Base-by-base conservation (phyloP, 2,113 vertebrate genomes). In the Candoia aspera region DNA sequence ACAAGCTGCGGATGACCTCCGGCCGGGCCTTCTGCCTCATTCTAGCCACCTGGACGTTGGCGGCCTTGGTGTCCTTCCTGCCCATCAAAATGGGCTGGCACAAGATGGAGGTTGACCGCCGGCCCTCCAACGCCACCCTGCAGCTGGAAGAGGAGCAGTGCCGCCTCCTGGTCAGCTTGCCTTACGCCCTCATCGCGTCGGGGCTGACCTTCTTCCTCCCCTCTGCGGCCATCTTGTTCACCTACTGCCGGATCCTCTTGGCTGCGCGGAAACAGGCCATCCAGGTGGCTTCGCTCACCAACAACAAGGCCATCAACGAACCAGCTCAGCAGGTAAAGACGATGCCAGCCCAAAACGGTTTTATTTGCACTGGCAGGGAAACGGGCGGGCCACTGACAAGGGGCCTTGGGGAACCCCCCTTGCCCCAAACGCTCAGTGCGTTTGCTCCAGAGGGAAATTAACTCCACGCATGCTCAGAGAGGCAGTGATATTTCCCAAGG, bases 21-120 rank as follows among this genome's bases (percentile, higher is more conserved):
- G 95, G 97, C 73, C 97, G 99, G 37, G 99, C 99, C 1, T 90
- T 99, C 91, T 96, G 97, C 8, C 97, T 99, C 24, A 97, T 99
- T 57, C 96, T 98, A 90, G 98, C 98, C 60, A 98, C 99, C 92
- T 99, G 99, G 99, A 98, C 97, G 1, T 90, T 99, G 94, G 99
- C 99, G 0, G 98, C 98, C 0, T 94, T 99, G 84, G 98, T 99
- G n/a, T 99, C 99, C 62, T 99, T 99, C 96, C 94, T 99, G 92
- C 99, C 99, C 84, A 98, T 99, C 94, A 97, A 99, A 95, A 98
- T 99, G 98, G 99, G 98, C 1, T 99, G 99, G 99, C 99, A 99
- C 62, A 93, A 98, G 95, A 95, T 98, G 93, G 98, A 98, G 58
- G 95, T 97, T 0, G 94, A 95, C 2, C 91, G 59, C 46, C 90